Evolutionary conservation across 2,113 vertebrate species (phyloP), one percentile per base, ranked within the genome.

Genomic region (Amblyornis subalaris): DNA sequence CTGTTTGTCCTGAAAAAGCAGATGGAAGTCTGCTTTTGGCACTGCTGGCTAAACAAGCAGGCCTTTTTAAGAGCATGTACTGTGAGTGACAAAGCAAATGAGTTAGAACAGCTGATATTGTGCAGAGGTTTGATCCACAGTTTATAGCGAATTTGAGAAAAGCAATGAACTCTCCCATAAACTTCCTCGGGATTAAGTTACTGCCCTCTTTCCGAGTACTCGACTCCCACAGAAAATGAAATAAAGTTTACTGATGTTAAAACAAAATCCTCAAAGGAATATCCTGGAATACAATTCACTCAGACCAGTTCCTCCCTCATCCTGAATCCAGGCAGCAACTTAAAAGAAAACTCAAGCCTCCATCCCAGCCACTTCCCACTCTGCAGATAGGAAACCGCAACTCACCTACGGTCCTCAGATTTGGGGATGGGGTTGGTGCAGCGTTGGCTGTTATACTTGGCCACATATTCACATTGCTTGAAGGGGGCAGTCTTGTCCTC

Each of bases 391-490:
- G 20, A 12, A 51, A 42, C 12, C 25, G 47, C 61, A 35, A 97
- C 98, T 98, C 95, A 99, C 99, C 99, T 99, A 93, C 99, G 99
- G 96, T 99, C 99, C 97, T 99, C 99, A 70, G 99, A 98, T 96
- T 99, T 99, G 70, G 99, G 99, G 98, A 99, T 99, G 97, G 99
- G 99, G 96, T 99, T 99, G 97, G 99, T 99, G 98, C 99, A 99
- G 95, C 99, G 98, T 75, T 99, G 99, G 98, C 99, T 99, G 98
- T 99, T 99, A 97, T 99, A 99, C 98, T 99, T 99, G 96, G 99
- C 99, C 98, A 99, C 99, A 99, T 99, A 99, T 98, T 99, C 99
- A 98, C 99, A 99, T 98, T 99, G 99, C 98, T 99, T 99, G 98
- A 99, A 99, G 97, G 99, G 99, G 93, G 99, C 99, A 16, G 99